A percentile compares a stretch with the other conserved stretches of the same genome.
Evolutionary conservation across 2,888 invertebrate genomes (phyloP).

Genomic region (Heliconius charithonia): DNA sequence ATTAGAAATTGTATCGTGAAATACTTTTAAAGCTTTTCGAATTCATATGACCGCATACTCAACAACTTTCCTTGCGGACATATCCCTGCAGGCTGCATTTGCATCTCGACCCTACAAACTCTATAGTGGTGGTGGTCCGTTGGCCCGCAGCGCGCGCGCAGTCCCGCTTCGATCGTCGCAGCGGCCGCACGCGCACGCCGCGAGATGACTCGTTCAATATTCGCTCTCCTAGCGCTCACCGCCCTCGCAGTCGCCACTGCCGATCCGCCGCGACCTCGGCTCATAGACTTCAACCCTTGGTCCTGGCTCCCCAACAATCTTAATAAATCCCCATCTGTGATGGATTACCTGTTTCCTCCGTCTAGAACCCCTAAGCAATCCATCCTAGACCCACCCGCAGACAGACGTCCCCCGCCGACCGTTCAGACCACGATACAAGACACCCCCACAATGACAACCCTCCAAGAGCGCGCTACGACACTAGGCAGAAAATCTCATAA

Average conservation of each 20-base stretch:
- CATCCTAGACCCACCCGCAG: conserved; percentile 73
- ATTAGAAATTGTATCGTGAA: conserved; percentile 31
- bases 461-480: conserved; percentile 73
- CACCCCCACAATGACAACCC: conserved; percentile 66
- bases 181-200: conserved; percentile 77
- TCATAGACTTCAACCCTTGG: conserved; percentile 79
- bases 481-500: conserved; percentile 70
- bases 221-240: conserved; percentile 73
- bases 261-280: conserved; percentile 72
- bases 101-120: conserved; percentile 64
- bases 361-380: conserved; percentile 81
- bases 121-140: conserved; percentile 65
- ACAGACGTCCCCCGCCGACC: conserved; percentile 67
- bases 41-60: conserved; percentile 39
- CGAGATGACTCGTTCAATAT: conserved; percentile 71
- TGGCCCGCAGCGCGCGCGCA: conserved; percentile 68
- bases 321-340: conserved; percentile 76
- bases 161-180: conserved; percentile 77
- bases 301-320: conserved; percentile 76
- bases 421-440: conserved; percentile 63
- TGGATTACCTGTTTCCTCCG: conserved; percentile 81
- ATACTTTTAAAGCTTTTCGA: conserved; percentile 32
- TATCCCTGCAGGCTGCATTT: conserved; percentile 51
- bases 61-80: conserved; percentile 41
- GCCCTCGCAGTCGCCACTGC: conserved; percentile 60